phyloP scores from a whole-genome alignment of 2,888 invertebrate species.

The Caenorhabditis imperialis region DNA sequence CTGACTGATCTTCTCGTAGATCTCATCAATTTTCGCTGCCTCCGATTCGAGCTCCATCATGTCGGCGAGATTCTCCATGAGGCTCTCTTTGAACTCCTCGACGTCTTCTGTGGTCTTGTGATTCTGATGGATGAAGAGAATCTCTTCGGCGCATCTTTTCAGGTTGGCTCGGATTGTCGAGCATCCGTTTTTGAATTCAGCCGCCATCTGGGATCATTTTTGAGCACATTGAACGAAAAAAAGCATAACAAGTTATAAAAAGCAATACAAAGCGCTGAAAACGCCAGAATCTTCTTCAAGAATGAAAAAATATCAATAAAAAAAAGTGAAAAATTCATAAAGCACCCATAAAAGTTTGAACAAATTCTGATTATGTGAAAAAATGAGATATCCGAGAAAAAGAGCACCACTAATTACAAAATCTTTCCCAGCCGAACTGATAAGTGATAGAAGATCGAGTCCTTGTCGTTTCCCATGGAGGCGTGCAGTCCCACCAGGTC shows the following conservation, averaged over 20 bases:
- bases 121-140: background rate
- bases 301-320: background rate
- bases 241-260: background rate
- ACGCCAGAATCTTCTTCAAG: background rate
- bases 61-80: background rate
- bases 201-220: conserved; percentile 20
- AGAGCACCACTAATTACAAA: background rate
- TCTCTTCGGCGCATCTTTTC: conserved; percentile 5
- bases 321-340: background rate
- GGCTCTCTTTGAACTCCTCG: background rate
- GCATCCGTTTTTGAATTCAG: background rate
- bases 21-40: background rate
- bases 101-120: background rate
- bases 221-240: background rate
- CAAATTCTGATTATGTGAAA: conserved; percentile 27
- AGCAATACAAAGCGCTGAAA: background rate
- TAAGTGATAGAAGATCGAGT: conserved; percentile 46
- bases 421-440: conserved; percentile 43
- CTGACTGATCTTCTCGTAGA: background rate
- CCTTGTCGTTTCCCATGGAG: conserved; percentile 46
- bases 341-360: conserved; percentile 2
- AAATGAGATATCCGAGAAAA: conserved; percentile 14
- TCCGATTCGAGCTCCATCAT: conserved; percentile 14
- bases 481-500: conserved; percentile 19
- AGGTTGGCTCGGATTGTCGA: conserved; percentile 2